Evolutionary conservation across 2,113 vertebrate species (phyloP).

Genomic region (Chlamydotis undulata): DNA sequence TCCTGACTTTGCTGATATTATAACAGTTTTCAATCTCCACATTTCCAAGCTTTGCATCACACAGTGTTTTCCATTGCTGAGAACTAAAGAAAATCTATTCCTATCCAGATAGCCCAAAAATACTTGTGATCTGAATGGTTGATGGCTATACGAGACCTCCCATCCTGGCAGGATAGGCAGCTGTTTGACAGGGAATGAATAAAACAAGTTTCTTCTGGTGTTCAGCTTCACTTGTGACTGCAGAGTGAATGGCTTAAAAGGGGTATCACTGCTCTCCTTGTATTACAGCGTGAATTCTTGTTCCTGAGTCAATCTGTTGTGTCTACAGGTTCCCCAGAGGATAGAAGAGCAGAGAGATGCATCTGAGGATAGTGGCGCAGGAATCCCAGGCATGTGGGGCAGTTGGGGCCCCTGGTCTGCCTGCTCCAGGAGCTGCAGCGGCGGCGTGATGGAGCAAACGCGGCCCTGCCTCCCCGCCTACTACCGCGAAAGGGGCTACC

Average conservation of each 20-base stretch:
- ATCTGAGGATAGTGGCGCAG: slow-evolving; percentile 58
- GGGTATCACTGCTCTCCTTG: accelerated
- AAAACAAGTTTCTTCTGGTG: accelerated
- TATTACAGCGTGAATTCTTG: accelerated
- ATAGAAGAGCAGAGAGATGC: slow-evolving; percentile 72
- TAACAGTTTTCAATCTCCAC: background rate
- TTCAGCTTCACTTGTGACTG: background rate
- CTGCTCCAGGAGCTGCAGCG: slow-evolving; percentile 89
- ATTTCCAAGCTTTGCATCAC: background rate
- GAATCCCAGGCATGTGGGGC: slow-evolving; percentile 83
- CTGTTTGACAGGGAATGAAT: background rate
- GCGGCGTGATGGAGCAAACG: slow-evolving; percentile 88
- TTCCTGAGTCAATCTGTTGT: background rate
- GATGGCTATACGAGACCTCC: background rate
- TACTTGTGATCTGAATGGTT: background rate
- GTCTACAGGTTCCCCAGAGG: slow-evolving; percentile 84
- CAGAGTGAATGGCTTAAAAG: background rate
- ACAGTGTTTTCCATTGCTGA: background rate
- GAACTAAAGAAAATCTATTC: background rate
- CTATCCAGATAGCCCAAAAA: background rate
- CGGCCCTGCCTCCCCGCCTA: slow-evolving; percentile 85
- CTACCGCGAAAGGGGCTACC: slow-evolving; percentile 41
- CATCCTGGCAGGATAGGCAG: background rate
- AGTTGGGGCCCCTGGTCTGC: slow-evolving; percentile 90
- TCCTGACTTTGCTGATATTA: background rate